Base-by-base conservation (phyloP, 2,888 invertebrate species). In the Hirtodrosophila alboralis region DNA sequence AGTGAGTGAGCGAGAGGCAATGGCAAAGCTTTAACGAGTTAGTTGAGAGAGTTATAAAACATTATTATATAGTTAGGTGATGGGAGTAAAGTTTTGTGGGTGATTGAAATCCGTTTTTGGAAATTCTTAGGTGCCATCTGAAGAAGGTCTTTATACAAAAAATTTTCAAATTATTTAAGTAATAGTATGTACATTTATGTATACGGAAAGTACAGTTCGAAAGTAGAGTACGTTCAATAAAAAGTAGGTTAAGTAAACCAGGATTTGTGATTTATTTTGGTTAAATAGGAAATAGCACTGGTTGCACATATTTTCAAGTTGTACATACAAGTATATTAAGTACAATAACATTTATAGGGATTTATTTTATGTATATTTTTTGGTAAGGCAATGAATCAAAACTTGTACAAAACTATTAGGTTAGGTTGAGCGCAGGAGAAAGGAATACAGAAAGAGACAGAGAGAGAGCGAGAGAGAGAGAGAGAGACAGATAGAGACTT, bases 301-400 rank as follows among this genome's bases (percentile, higher is more conserved):
- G n/a, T 34, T 30, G 27, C 28, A 44, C 16, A 30, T 47, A 51
- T 13, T 26, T 60, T 16, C n/a, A 56, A 14, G 14, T 36, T 28
- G 47, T 48, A 65, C 41, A 68, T 43, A 65, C 41, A 43, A 60
- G 16, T 56, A 43, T 56, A 43, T 56, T 48, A 45, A 53, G 44
- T 61, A 61, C 58, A 56, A 41, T 49, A 51, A 80, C 68, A 72
- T 53, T 84, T 51, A 73, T 49, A 80, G 28, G 76, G 30, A 43
- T 49, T n/a, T n/a, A n/a, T n/a, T n/a, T n/a, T n/a, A n/a, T n/a
- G n/a, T n/a, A n/a, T n/a, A n/a, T n/a, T n/a, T n/a, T 56, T 36
- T 45, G 31, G 31, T 28, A 23, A 48, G 66, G 58, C 66, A 52
- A 65, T 57, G 66, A 48, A 48, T 68, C 40, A 59, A 53, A 72